Conservation (phyloP, 2,113 vertebrate species). For the Tragulus kanchil region DNA sequence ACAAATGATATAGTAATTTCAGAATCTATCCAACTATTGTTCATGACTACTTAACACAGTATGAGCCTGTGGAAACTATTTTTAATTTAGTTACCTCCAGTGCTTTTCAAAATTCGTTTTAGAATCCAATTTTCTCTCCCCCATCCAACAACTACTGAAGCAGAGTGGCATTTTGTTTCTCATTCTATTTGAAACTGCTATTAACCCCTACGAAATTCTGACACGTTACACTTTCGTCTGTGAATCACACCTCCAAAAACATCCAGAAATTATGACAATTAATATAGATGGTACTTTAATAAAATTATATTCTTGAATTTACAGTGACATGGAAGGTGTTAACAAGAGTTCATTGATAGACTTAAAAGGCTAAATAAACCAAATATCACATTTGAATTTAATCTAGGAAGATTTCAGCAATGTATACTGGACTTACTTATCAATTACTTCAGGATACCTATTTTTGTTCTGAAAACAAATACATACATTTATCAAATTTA, state of each 20-base stretch:
- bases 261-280: background rate
- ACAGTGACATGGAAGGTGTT: background rate
- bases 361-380: background rate
- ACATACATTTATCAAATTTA: background rate
- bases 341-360: background rate
- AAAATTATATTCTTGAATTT: background rate
- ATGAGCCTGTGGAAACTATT: background rate
- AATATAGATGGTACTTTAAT: background rate
- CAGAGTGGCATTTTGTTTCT: background rate
- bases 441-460: background rate
- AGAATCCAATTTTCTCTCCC: background rate
- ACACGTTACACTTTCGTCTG: constrained; percentile 33
- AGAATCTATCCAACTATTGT: background rate
- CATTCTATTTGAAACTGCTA: background rate
- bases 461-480: background rate
- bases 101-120: constrained; percentile 49
- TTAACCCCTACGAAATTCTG: constrained; percentile 41
- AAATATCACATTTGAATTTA: background rate
- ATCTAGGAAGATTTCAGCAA: background rate
- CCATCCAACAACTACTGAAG: background rate
- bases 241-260: constrained; percentile 41
- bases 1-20: background rate
- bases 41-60: background rate
- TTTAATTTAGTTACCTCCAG: constrained; percentile 2
- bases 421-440: background rate